Conservation (phyloP, 2,888 invertebrate genomes). For the Pristionchus exspectatus region DNA sequence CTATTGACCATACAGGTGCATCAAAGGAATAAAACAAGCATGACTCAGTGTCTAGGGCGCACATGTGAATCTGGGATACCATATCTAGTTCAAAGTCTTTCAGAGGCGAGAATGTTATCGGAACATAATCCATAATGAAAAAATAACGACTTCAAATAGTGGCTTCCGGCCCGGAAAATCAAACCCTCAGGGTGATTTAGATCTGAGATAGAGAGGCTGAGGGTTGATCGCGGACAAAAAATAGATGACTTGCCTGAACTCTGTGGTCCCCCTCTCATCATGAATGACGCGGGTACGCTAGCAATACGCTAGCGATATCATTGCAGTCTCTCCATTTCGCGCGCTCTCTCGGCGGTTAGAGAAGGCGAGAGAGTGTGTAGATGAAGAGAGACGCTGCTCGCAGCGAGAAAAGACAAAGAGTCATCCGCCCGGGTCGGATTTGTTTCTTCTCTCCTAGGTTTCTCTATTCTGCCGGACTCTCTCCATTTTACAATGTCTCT, state of each 20-base stretch:
- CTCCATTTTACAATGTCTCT: neutral
- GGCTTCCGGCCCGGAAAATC: no score
- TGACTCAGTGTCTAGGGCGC: no score
- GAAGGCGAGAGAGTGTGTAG: neutral
- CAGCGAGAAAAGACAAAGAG: neutral
- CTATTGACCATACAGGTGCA: no score
- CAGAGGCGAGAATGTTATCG: no score
- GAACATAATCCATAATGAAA: no score
- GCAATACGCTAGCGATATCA: neutral
- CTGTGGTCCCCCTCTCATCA: neutral
- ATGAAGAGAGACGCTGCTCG: neutral
- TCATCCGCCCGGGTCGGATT: constrained; percentile 49
- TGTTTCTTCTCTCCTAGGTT: constrained; percentile 57
- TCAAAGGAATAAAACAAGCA: no score
- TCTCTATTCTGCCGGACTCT: neutral
- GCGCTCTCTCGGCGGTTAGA: neutral
- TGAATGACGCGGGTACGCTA: neutral
- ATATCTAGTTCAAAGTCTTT: no score
- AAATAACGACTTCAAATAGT: no score
- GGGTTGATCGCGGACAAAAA: neutral
- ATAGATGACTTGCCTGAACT: neutral
- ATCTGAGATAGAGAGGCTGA: neutral
- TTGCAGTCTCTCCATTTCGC: neutral
- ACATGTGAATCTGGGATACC: no score
- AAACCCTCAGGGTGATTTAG: no score